These are phyloP conservation scores for Acanthoscelides obtectus DNA, from an alignment of 2,888 invertebrate genomes.

Conservation along the genomic window DNA sequence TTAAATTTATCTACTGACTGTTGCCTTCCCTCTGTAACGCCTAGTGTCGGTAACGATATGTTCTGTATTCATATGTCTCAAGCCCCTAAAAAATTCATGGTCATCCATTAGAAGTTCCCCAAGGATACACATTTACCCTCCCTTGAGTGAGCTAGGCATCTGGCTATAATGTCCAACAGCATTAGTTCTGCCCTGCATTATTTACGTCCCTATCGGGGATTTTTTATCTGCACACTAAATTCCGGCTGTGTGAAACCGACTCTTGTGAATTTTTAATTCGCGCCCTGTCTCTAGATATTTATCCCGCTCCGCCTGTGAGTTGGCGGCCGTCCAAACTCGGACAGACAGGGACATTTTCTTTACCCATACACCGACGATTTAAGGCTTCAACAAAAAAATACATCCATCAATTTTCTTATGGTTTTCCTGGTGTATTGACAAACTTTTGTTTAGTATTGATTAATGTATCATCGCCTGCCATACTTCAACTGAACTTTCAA, in stretches of 20 bases:
- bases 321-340: not conserved
- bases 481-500: too few species aligned
- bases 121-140: not conserved
- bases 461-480: too few species aligned
- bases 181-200: not conserved
- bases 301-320: constrained; percentile 4
- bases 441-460: too few species aligned
- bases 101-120: not conserved
- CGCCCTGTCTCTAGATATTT: not conserved
- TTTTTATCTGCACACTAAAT: not conserved
- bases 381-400: constrained; percentile 4
- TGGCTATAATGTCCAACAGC: not conserved
- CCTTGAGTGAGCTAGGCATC: not conserved
- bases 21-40: too few species aligned
- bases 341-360: not conserved
- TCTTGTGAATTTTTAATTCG: constrained; percentile 7
- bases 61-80: not conserved
- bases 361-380: constrained; percentile 3
- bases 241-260: not conserved
- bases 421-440: too few species aligned
- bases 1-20: too few species aligned
- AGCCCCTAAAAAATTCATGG: not conserved
- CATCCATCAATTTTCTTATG: not conserved
- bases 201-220: not conserved
- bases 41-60: not conserved